phyloP scores from a whole-genome alignment of 2,797 vertebrate genomes.

The Dendrocincla tyrannina region DNA sequence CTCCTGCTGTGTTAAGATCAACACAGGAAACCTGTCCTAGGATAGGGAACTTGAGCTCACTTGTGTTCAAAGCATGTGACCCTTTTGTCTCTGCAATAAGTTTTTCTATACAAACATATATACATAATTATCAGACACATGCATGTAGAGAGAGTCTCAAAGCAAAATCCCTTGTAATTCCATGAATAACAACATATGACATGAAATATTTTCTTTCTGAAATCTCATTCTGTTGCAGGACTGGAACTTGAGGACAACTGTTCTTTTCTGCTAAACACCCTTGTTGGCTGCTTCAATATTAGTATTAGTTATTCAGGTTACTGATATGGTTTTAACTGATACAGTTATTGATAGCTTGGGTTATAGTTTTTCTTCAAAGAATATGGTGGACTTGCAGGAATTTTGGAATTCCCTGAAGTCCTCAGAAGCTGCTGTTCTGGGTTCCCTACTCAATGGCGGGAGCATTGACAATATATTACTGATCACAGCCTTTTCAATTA shows the following conservation, averaged over 20 bases:
- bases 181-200: neutral
- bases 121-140: neutral
- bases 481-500: neutral
- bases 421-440: neutral
- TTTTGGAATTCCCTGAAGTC: neutral
- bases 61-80: fast-evolving
- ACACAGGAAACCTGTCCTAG: neutral
- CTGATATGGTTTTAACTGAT: neutral
- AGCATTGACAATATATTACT: neutral
- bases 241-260: neutral
- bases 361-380: neutral
- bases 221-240: neutral
- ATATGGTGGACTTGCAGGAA: neutral
- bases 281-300: neutral
- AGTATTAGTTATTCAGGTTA: neutral
- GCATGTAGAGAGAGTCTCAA: neutral
- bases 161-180: neutral
- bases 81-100: neutral
- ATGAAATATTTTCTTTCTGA: neutral
- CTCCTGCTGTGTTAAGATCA: neutral
- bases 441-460: neutral
- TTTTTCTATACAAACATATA: neutral
- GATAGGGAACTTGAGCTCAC: neutral
- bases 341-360: neutral
- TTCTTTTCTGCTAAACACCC: neutral